These are phyloP conservation scores for Scalopus aquaticus DNA, from an alignment of 2,113 vertebrate genomes.

Conservation along the genomic window DNA sequence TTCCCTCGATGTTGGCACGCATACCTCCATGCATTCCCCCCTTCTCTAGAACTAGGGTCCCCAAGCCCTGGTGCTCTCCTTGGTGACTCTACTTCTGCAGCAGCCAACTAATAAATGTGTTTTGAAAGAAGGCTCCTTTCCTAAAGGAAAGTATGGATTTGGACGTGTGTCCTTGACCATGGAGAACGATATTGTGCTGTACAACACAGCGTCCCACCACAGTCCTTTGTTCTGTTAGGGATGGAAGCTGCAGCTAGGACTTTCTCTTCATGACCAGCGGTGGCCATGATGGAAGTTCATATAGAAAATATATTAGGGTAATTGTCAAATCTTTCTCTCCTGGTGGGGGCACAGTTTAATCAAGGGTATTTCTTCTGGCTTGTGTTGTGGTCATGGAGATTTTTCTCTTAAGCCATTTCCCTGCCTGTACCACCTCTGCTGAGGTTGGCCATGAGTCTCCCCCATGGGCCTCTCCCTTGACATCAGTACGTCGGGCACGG, in stretches of 20 bases:
- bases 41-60: not conserved
- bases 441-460: not conserved
- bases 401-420: not conserved
- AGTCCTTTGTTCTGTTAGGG: not conserved
- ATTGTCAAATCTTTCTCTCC: too few species aligned
- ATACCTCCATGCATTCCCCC: fast-evolving
- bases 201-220: too few species aligned
- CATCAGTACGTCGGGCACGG: slow-evolving; percentile 64
- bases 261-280: not conserved
- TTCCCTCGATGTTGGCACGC: fast-evolving
- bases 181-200: not conserved
- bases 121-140: not conserved
- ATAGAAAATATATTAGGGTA: fast-evolving
- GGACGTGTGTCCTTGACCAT: not conserved
- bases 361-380: not conserved
- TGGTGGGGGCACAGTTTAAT: not conserved
- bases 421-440: not conserved
- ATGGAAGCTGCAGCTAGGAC: not conserved
- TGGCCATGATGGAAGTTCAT: not conserved
- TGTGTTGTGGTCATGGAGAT: not conserved
- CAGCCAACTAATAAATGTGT: not conserved
- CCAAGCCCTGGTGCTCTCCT: too few species aligned
- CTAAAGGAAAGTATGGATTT: not conserved
- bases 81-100: not conserved
- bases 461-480: not conserved